phyloP scores from a whole-genome alignment of 2,797 vertebrate genomes.

The Falco berigora region DNA sequence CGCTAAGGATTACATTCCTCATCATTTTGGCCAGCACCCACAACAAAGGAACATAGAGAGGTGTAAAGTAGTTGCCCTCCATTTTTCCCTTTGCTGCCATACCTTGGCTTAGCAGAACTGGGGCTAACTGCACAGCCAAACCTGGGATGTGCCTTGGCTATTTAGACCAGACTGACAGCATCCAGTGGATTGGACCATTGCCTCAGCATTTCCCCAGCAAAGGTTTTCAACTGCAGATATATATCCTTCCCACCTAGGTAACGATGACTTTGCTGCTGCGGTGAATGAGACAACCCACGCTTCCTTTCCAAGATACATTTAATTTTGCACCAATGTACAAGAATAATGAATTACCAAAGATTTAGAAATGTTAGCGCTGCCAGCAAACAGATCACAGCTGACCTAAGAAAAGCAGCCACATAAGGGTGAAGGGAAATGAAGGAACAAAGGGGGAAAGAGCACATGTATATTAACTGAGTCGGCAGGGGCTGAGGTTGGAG shows the following conservation, averaged over 20 bases:
- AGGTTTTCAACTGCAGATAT: background rate
- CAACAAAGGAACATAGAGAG: background rate
- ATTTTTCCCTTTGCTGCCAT: background rate
- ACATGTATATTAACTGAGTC: background rate
- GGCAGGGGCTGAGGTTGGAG: background rate
- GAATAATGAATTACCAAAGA: background rate
- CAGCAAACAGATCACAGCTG: conserved; percentile 9
- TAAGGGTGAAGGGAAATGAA: background rate
- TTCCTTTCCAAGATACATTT: background rate
- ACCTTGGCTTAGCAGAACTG: background rate
- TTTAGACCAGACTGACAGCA: background rate
- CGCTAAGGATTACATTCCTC: background rate
- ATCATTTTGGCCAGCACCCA: background rate
- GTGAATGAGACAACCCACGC: background rate
- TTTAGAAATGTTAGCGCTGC: background rate
- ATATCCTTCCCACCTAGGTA: background rate
- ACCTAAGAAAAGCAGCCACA: background rate
- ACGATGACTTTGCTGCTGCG: background rate
- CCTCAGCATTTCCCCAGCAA: background rate
- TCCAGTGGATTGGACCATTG: background rate
- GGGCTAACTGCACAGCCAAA: background rate
- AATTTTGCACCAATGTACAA: background rate
- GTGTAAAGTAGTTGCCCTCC: background rate
- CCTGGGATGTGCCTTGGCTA: background rate
- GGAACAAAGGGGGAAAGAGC: background rate